Conservation (phyloP, 2,888 invertebrate genomes). For the Barypeithes pellucidus region DNA sequence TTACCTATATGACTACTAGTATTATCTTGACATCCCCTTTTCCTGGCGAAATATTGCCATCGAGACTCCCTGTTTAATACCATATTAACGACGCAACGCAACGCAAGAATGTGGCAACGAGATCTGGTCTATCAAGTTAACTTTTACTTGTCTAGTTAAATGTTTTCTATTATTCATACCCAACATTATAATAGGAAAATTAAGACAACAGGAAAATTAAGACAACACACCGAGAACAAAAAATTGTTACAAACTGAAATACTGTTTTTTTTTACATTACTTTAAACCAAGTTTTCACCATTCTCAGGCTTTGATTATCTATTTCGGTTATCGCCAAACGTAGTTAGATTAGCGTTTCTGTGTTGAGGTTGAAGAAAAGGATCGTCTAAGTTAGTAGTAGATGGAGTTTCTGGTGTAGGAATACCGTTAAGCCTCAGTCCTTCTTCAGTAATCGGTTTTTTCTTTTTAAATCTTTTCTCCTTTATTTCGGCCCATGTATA, state of each 20-base stretch:
- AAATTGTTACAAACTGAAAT: background rate
- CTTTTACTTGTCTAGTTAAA: too few species aligned
- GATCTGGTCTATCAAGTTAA: too few species aligned
- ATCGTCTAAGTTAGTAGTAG: slow-evolving; percentile 12
- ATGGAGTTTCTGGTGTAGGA: slow-evolving; percentile 34
- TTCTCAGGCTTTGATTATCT: background rate
- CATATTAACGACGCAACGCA: too few species aligned
- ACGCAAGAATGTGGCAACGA: too few species aligned
- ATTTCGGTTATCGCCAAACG: slow-evolving; percentile 23
- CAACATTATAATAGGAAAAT: too few species aligned
- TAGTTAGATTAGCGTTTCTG: slow-evolving; percentile 10
- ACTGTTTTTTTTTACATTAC: background rate
- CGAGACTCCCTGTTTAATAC: too few species aligned
- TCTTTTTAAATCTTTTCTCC: slow-evolving; percentile 41
- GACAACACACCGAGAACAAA: background rate
- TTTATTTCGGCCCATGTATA: slow-evolving; percentile 57
- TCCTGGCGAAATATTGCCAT: too few species aligned
- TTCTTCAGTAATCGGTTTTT: slow-evolving; percentile 40
- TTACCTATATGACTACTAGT: too few species aligned
- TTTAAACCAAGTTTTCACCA: background rate
- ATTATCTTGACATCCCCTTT: too few species aligned
- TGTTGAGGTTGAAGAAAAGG: slow-evolving; percentile 4
- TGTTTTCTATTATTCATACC: too few species aligned
- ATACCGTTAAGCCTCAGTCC: slow-evolving; percentile 30
- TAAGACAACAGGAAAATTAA: too few species aligned